These are phyloP conservation scores for Polymixis lichenea DNA, from an alignment of 2,888 invertebrate genomes.

Conservation along the genomic window DNA sequence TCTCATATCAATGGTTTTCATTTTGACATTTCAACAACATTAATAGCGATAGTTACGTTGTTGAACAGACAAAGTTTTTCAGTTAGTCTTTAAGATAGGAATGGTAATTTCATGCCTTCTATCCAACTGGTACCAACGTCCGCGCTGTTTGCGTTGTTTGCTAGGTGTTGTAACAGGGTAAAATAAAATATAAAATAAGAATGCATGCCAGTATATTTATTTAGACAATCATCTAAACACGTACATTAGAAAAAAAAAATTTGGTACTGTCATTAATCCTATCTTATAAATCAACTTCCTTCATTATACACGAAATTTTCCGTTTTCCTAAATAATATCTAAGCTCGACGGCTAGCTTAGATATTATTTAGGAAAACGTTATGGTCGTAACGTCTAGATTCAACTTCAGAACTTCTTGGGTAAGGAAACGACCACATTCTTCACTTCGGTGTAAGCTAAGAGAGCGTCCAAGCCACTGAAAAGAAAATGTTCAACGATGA, in stretches of 20 bases:
- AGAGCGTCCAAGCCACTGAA: slow-evolving; percentile 92
- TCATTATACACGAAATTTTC: slow-evolving; percentile 9
- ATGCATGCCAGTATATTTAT: neutral
- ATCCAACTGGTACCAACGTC: neutral
- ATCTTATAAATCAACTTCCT: neutral
- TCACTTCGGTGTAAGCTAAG: slow-evolving; percentile 93
- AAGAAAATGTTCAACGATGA: slow-evolving; percentile 52
- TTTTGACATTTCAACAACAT: too few relatives aligned
- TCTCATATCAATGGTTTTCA: too few relatives aligned
- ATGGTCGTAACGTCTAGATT: neutral
- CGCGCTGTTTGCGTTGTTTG: too few relatives aligned
- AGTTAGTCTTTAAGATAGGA: neutral
- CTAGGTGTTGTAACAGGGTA: neutral
- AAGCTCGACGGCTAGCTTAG: too few relatives aligned
- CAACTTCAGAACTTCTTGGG: slow-evolving; percentile 76
- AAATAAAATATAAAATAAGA: neutral
- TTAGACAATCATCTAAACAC: neutral
- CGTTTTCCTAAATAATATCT: too few relatives aligned
- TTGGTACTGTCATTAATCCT: neutral
- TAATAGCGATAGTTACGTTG: too few relatives aligned
- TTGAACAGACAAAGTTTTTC: too few relatives aligned
- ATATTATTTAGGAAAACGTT: neutral
- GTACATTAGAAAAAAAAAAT: neutral
- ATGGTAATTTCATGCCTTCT: neutral
- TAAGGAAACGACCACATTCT: slow-evolving; percentile 91